phyloP scores from a whole-genome alignment of 2,888 invertebrate genomes.

The Chorisops tibialis region DNA sequence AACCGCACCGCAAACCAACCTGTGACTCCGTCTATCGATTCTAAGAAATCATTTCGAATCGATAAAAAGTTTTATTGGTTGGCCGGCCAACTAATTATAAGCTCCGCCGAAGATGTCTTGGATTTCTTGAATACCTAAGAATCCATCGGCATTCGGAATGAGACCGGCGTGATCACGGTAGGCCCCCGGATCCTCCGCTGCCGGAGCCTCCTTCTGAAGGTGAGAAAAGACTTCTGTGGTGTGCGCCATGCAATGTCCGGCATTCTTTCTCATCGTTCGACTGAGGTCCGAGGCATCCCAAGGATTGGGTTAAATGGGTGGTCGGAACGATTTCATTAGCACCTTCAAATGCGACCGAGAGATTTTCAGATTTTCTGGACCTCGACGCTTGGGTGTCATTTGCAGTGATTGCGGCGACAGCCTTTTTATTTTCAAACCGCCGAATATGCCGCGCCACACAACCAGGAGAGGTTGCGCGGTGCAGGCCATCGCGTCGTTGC shows the following conservation, averaged over 20 bases:
- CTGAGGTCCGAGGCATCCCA: not conserved
- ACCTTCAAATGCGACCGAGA: conserved; percentile 38
- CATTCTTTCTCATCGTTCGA: no score
- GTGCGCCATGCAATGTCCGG: no score
- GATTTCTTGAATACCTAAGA: no score
- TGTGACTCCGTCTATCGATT: conserved; percentile 24
- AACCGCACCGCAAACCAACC: no score
- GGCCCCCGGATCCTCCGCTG: not conserved
- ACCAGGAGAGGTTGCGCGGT: no score
- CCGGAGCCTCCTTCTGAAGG: conserved; percentile 36
- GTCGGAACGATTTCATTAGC: conserved; percentile 52
- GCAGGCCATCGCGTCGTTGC: not conserved
- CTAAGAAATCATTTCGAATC: conserved; percentile 39
- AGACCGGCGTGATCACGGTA: conserved; percentile 19
- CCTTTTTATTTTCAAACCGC: no score
- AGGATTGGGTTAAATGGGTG: conserved; percentile 41
- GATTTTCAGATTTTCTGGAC: not conserved
- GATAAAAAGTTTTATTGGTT: conserved; percentile 37
- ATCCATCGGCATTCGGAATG: no score
- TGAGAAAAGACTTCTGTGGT: not conserved
- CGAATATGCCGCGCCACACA: no score
- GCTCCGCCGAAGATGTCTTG: not conserved
- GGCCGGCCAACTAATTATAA: conserved; percentile 36
- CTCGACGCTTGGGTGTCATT: no score
- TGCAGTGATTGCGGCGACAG: no score